Percentiles rank a stretch among this genome's conserved stretches.
phyloP scores from a whole-genome alignment of 1,140 invertebrate species.

The Tetramorium alpestre region DNA sequence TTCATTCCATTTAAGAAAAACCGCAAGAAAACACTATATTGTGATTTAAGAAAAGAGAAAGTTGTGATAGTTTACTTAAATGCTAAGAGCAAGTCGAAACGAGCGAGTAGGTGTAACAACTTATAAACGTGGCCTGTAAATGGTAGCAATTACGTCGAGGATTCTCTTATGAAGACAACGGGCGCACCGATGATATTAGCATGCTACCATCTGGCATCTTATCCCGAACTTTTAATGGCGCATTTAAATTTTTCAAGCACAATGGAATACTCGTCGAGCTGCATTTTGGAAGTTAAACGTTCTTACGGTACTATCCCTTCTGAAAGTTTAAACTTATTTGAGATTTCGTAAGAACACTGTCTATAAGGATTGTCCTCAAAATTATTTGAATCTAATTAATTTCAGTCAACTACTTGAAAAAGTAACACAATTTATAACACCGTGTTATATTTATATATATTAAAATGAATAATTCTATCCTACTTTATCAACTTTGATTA shows the following conservation, averaged over 20 bases:
- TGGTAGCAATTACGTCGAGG: constrained; percentile 9
- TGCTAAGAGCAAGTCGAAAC: not conserved
- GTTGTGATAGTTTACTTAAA: constrained; percentile 9
- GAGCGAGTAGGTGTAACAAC: not conserved
- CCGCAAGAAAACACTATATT: not conserved
- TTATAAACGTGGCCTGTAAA: constrained; percentile 20
- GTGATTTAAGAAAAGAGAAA: constrained; percentile 6
- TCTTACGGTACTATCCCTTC: not conserved
- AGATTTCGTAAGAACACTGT: not conserved
- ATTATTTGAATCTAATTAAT: constrained; percentile 10
- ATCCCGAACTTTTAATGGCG: constrained; percentile 44
- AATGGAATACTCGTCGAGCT: constrained; percentile 23
- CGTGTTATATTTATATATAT: not conserved
- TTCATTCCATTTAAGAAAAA: not conserved
- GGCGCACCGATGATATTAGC: constrained; percentile 18
- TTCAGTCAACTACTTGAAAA: not conserved
- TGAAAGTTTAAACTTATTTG: not conserved
- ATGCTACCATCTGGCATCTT: constrained; percentile 45
- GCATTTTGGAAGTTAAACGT: constrained; percentile 32
- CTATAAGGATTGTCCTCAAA: not conserved
- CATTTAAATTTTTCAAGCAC: constrained; percentile 56
- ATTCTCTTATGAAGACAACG: constrained; percentile 20
- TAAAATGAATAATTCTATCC: not conserved
- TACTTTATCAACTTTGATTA: not conserved
- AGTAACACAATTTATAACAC: not conserved